phyloP scores from a whole-genome alignment of 2,113 vertebrate species.

The Pygoscelis antarcticus region DNA sequence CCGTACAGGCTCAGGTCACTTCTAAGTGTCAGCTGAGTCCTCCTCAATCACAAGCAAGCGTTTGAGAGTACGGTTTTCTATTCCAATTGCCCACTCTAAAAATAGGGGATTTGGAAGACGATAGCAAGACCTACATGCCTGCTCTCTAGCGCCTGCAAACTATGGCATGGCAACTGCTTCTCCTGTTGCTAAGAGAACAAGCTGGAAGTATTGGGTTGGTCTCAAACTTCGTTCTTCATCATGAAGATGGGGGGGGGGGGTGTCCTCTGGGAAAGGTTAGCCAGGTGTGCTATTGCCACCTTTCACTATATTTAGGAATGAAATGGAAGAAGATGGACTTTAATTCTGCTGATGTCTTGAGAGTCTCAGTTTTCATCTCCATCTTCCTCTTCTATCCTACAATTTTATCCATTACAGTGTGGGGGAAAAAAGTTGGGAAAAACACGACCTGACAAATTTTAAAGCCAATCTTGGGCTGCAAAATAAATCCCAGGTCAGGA shows the following conservation, averaged over 20 bases:
- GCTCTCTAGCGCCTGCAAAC: not conserved
- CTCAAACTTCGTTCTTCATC: not conserved
- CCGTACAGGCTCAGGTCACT: not conserved
- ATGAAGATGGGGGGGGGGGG: not conserved
- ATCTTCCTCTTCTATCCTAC: not conserved
- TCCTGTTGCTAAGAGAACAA: not conserved
- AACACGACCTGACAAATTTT: not conserved
- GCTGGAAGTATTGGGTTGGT: not conserved
- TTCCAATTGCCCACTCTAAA: not conserved
- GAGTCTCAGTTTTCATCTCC: not conserved
- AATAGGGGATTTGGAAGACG: not conserved
- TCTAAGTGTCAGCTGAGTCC: not conserved
- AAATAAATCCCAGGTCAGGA: conserved; percentile 2
- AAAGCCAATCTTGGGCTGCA: not conserved
- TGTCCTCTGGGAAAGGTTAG: not conserved
- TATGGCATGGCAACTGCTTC: not conserved
- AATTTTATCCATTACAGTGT: not conserved
- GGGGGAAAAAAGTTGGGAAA: not conserved
- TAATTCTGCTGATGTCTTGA: not conserved
- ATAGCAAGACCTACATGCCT: not conserved
- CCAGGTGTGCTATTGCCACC: not conserved
- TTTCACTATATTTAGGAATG: not conserved
- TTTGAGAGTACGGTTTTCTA: not conserved
- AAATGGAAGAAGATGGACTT: not conserved
- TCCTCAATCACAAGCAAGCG: not conserved